A percentile compares a stretch with the other conserved stretches of the same genome.
Conservation (phyloP, 2,888 invertebrate species). For the Drosophila pseudotakahashii region DNA sequence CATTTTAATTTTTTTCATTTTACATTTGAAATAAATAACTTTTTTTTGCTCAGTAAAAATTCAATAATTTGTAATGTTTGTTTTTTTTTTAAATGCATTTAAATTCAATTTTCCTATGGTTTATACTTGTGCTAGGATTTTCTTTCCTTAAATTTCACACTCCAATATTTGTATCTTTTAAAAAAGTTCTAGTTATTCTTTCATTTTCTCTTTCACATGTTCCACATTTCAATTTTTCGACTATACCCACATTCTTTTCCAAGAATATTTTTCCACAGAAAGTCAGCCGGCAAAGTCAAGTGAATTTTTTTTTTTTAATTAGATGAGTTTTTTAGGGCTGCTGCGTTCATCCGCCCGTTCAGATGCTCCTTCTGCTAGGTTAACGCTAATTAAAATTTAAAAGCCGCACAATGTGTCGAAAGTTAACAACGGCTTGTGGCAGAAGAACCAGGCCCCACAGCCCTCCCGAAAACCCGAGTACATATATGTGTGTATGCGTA, state of each 20-base stretch:
- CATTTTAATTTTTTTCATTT: neutral
- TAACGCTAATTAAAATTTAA: constrained; percentile 79
- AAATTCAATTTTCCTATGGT: too few species aligned
- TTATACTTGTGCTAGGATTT: neutral
- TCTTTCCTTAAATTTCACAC: neutral
- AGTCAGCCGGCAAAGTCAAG: constrained; percentile 43
- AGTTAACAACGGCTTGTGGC: constrained; percentile 68
- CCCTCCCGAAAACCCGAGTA: constrained; percentile 23
- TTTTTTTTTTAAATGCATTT: too few species aligned
- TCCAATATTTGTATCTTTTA: neutral
- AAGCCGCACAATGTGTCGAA: constrained; percentile 78
- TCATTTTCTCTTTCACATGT: constrained; percentile 1
- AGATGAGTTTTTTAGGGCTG: constrained; percentile 55
- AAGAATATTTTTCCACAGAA: constrained; percentile 26
- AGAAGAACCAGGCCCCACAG: neutral
- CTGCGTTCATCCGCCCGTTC: constrained; percentile 15
- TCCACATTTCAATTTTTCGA: neutral
- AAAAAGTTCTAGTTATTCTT: neutral
- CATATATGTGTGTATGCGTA: constrained; percentile 8
- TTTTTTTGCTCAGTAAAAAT: too few species aligned
- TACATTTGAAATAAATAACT: too few species aligned
- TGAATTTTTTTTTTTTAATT: constrained; percentile 72
- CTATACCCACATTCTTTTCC: neutral
- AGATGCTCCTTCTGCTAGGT: constrained; percentile 50
- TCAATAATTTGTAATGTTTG: too few species aligned